Percentiles rank a stretch among this genome's conserved stretches.
phyloP scores from a whole-genome alignment of 2,113 vertebrate species.

The Microtus pennsylvanicus region DNA sequence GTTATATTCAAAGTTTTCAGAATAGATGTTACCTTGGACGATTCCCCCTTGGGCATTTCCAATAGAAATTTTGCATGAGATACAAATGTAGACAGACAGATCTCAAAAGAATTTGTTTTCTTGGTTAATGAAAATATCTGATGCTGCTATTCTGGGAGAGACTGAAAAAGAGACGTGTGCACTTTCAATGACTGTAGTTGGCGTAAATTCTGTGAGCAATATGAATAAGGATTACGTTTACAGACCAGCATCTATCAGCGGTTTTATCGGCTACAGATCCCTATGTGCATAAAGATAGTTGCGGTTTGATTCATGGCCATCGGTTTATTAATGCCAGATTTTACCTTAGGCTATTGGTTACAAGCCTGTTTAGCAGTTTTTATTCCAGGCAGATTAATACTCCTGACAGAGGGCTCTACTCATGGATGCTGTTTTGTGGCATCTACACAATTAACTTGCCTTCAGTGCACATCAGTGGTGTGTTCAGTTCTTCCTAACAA shows the following conservation, averaged over 20 bases:
- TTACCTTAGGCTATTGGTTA: slow-evolving; percentile 86
- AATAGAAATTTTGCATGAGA: slow-evolving; percentile 52
- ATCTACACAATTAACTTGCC: slow-evolving; percentile 86
- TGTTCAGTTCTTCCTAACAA: slow-evolving; percentile 88
- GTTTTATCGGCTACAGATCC: slow-evolving; percentile 73
- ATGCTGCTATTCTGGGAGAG: background rate
- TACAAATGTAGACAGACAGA: background rate
- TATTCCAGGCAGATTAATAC: slow-evolving; percentile 83
- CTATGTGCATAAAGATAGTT: slow-evolving; percentile 81
- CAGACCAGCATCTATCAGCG: slow-evolving; percentile 65
- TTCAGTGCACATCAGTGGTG: slow-evolving; percentile 85
- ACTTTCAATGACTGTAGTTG: slow-evolving; percentile 44
- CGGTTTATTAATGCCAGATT: slow-evolving; percentile 84
- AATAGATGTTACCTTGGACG: slow-evolving; percentile 36
- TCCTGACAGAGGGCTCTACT: slow-evolving; percentile 81
- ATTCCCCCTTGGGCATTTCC: slow-evolving; percentile 39
- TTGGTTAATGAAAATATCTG: slow-evolving; percentile 43
- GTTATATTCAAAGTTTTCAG: slow-evolving; percentile 28
- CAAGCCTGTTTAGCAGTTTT: slow-evolving; percentile 83
- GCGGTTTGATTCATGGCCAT: slow-evolving; percentile 82
- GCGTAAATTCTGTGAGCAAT: slow-evolving; percentile 60
- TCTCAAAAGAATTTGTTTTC: slow-evolving; percentile 35
- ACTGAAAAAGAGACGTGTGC: slow-evolving; percentile 2
- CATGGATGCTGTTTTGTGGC: slow-evolving; percentile 81
- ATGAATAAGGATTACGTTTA: slow-evolving; percentile 46